Base-by-base conservation (phyloP, 2,888 invertebrate species). In the Lepidochrysops patricia region DNA sequence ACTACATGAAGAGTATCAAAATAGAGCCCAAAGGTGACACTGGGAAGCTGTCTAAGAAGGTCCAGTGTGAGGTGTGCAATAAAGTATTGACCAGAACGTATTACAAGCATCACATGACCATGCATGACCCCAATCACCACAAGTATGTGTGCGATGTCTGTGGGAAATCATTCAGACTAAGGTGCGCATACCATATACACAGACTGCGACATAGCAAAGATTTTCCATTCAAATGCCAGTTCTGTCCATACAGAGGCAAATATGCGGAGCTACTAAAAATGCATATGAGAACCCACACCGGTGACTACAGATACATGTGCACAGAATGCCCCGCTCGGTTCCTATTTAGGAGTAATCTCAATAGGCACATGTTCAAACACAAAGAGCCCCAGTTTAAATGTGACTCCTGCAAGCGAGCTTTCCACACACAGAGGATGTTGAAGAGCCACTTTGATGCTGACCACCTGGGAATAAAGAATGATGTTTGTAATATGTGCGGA, bases 391-490 rank as follows among this genome's bases (percentile, higher is more conserved):
- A 75, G 61, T 72, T 70, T 29, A 74, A 74, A 61, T 80, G 79
- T 71, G 72, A 77, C 57, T 63, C 70, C 4, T 80, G 79, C 62
- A 74, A 74, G 58, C 67, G 72, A 62, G 73, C 71, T 13, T 80
- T 79, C 62, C 75, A 78, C 61, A 74, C 75, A 4, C 73, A 76
- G 65, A 54, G 74, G 23, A 67, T 69, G 58, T 64, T 78, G 23
- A 68, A 74, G 57, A 67, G 70, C 13, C 79, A 80, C 65, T 67
- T 70, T 59, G 76, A 80, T 58, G 76, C 72, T 23, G 76, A 77
- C 64, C 79, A 80, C 63, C 71, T 77, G 6, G 79, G 79, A 13
- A 73, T 78, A 2, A 76, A 73, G 62, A 76, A 75, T 54, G 76
- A 79, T 71, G 70, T 76, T 2, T 79, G 79, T 50, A 72, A 76